Evolutionary conservation across 2,888 invertebrate genomes (phyloP), one percentile per base, ranked within the genome.

Genomic region (Blastobasis adustella): DNA sequence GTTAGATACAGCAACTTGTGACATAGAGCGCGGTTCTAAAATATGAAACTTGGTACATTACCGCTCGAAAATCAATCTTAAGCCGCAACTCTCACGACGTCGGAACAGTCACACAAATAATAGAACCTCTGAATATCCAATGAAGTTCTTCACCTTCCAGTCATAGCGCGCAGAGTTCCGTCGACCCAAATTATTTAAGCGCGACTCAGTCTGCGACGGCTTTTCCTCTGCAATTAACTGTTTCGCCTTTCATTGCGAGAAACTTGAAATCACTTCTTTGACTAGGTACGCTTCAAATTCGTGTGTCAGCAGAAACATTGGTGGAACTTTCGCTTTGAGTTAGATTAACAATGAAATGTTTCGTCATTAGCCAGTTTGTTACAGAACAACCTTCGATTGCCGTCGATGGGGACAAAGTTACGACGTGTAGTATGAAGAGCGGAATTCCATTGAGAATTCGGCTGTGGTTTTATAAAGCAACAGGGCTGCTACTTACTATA

Each of bases 171-270:
- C 61, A 6, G 37, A 70, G 71, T 61, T 69, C 68, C 58, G 55
- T 58, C 66, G 60, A 65, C 62, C 72, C 67, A 67, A 75, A 77
- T 77, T 68, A 75, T 75, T 71, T 61, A 66, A 71, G 67, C 65
- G 68, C 59, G 63, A 64, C 63, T 66, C 60, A 61, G 66, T 63
- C 66, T 63, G 61, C 58, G 59, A 39, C 52, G 61, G 65, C 58
- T 62, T 65, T 65, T 69, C 60, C 65, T 63, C 67, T 74, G 76
- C 73, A 79, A 79, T 80, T 78, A 76, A 73, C 69, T 77, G 71
- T 76, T 79, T 79, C 70, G 67, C 67, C 66, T 79, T 76, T 74
- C 73, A 78, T 71, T 72, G 66, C 62, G 66, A 66, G 69, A 69
- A 76, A 74, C 73, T 76, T 73, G 64, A 72, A 71, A 73, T 69